Base-by-base conservation (phyloP, 2,888 invertebrate species). In the Rhynchonema sp. region DNA sequence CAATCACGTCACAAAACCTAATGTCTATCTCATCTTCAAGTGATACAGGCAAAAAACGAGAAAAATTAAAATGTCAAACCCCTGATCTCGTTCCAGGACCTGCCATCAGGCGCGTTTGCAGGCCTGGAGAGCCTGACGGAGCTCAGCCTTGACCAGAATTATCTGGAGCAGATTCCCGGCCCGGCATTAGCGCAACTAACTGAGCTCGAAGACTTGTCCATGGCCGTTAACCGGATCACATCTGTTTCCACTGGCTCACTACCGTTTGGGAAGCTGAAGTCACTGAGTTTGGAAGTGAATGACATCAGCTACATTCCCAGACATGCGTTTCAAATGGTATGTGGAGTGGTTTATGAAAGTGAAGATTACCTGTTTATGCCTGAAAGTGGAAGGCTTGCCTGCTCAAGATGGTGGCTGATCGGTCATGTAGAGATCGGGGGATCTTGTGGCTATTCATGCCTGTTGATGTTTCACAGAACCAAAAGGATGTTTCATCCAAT, bases 281-380 rank as follows among this genome's bases (percentile, higher is more conserved):
- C 69, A 13, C 62, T 70, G 27, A 68, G 68, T 58, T 62, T 70
- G 46, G 70, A 70, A 65, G 69, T 67, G 22, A 70, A 70, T 61
- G 62, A 65, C 61, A 67, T 70, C 38, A 27, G 30, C 30, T 46
- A 3, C 25, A 52, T 56, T 13, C 9, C 23, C 22, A n/a, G 29
- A 20, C 29, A 56, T 2, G 23, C 25, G 9, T 56, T 56, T 49
- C 49, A 49, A 23, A n/a, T n/a, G n/a, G 23, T 49, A n/a, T n/a
- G n/a, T n/a, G n/a, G n/a, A n/a, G n/a, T n/a, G n/a, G n/a, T n/a
- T n/a, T n/a, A n/a, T n/a, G n/a, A n/a, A n/a, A n/a, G n/a, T n/a
- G n/a, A n/a, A n/a, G n/a, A n/a, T n/a, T n/a, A n/a, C n/a, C n/a
- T n/a, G n/a, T n/a, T n/a, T n/a, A n/a, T n/a, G n/a, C n/a, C n/a